Percentiles rank a stretch among this genome's conserved stretches.
phyloP scores from a whole-genome alignment of 2,888 invertebrate genomes.

The Trichogramma evanescens region DNA sequence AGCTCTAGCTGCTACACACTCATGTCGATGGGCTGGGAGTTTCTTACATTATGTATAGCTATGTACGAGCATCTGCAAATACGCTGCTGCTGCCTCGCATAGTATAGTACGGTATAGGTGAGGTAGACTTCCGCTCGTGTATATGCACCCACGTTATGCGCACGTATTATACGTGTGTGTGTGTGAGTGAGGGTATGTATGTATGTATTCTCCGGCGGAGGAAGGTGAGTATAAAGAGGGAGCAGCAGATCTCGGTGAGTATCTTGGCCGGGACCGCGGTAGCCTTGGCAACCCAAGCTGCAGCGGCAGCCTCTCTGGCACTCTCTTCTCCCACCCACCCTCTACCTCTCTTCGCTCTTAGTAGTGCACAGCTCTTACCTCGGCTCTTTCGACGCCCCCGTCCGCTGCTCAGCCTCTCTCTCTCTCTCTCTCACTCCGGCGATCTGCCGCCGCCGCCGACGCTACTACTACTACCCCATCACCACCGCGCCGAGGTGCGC shows the following conservation, averaged over 20 bases:
- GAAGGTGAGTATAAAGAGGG: neutral
- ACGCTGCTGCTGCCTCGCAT: no score
- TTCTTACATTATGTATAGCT: no score
- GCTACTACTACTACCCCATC: slow-evolving; percentile 16
- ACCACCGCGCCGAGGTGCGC: slow-evolving; percentile 32
- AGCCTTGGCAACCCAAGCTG: slow-evolving; percentile 44
- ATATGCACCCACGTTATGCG: no score
- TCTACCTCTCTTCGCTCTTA: slow-evolving; percentile 22
- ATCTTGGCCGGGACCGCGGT: slow-evolving; percentile 48
- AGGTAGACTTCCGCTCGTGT: no score
- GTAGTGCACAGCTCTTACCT: slow-evolving; percentile 7
- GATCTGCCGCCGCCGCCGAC: slow-evolving; percentile 34
- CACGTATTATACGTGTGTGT: neutral
- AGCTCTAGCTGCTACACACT: no score
- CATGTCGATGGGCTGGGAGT: no score
- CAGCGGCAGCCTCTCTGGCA: slow-evolving; percentile 11
- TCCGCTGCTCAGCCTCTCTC: neutral
- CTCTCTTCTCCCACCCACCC: slow-evolving; percentile 9
- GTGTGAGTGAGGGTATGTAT: neutral
- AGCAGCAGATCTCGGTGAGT: slow-evolving; percentile 27
- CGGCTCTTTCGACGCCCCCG: slow-evolving; percentile 12
- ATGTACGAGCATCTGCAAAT: no score
- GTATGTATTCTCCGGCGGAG: neutral
- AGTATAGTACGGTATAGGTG: no score
- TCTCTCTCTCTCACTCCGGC: slow-evolving; percentile 34